phyloP scores from a whole-genome alignment of 2,888 invertebrate species.

The Congeria kusceri region DNA sequence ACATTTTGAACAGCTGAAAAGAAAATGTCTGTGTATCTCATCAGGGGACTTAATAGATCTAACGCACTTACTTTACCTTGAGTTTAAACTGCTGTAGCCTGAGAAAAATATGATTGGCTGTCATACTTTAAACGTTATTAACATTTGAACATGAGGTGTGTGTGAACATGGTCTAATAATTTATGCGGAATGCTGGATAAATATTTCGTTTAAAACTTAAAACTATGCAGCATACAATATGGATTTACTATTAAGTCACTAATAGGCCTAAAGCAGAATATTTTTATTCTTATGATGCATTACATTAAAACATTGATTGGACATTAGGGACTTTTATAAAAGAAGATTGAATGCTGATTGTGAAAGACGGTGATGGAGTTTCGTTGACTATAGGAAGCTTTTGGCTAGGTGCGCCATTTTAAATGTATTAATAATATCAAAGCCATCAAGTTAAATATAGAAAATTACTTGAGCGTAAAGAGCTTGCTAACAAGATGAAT shows the following conservation, averaged over 20 bases:
- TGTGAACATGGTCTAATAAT: constrained; percentile 10
- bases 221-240: background rate
- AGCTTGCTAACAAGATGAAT: constrained; percentile 46
- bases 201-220: constrained; percentile 26
- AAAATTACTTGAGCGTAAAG: constrained; percentile 38
- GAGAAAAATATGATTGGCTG: too few relatives aligned
- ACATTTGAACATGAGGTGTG: constrained; percentile 9
- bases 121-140: too few relatives aligned
- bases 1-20: too few relatives aligned
- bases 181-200: constrained; percentile 23
- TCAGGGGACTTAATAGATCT: too few relatives aligned
- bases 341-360: constrained; percentile 21
- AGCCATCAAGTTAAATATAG: constrained; percentile 36
- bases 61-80: too few relatives aligned
- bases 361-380: constrained; percentile 18
- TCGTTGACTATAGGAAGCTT: background rate
- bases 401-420: background rate
- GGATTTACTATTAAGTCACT: constrained; percentile 29
- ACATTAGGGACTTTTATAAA: constrained; percentile 32
- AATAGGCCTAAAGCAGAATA: constrained; percentile 36
- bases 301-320: constrained; percentile 42
- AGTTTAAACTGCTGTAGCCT: too few relatives aligned
- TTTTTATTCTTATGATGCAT: constrained; percentile 35
- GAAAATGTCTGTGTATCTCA: too few relatives aligned
- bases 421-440: background rate